These are phyloP conservation scores for Rhagonycha fulva DNA, from an alignment of 2,888 invertebrate genomes.

Conservation along the genomic window DNA sequence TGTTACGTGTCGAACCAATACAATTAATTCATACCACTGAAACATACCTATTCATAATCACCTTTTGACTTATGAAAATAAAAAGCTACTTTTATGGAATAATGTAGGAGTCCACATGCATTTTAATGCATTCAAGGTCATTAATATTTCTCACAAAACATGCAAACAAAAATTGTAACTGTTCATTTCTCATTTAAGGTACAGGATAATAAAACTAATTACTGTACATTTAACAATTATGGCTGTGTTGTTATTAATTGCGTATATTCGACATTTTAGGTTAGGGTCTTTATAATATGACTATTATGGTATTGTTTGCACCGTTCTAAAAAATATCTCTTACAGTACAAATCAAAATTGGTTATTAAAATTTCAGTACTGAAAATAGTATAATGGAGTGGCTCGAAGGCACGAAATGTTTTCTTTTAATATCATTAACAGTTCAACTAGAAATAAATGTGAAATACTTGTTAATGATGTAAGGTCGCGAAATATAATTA, in stretches of 20 bases:
- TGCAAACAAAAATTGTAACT: constrained; percentile 9
- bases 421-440: constrained; percentile 27
- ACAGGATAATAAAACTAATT: neutral
- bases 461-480: constrained; percentile 39
- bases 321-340: neutral
- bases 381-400: neutral
- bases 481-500: constrained; percentile 40
- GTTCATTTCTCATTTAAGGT: neutral
- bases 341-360: neutral
- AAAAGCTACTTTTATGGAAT: constrained; percentile 16
- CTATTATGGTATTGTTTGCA: neutral
- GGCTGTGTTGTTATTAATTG: neutral
- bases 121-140: constrained; percentile 17
- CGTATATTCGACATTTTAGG: neutral
- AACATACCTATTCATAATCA: constrained; percentile 3
- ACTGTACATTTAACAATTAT: neutral
- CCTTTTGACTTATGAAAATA: constrained; percentile 25
- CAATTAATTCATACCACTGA: neutral
- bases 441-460: constrained; percentile 23
- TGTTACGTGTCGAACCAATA: neutral
- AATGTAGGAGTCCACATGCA: constrained; percentile 16
- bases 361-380: neutral
- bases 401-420: neutral
- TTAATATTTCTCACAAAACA: constrained; percentile 12
- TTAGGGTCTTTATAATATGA: neutral